Base-by-base conservation (phyloP, 2,888 invertebrate genomes). In the Hedychridium roseum region DNA sequence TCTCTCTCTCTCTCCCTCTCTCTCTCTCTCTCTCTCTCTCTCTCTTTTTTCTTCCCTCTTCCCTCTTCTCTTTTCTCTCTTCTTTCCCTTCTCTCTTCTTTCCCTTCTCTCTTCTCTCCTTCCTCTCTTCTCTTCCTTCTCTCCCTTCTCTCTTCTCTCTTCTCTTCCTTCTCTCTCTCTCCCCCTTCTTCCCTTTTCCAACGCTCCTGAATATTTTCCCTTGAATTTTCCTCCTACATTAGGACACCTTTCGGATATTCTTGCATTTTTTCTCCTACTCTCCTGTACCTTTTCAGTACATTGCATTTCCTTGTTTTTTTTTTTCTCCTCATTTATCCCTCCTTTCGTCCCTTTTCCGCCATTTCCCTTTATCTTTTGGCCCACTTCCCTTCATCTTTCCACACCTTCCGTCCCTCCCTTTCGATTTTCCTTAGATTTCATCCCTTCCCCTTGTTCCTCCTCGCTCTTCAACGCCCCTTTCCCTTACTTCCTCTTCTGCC, bases 381-480 rank as follows among this genome's bases (percentile, higher is more conserved):
- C 14, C 32, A 31, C 40, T 27, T 32, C 30, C 36, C 17, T 43
- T 26, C 43, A 42, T 50, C 47, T 28, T 26, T 43, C 20, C 28
- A 39, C 36, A 26, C 26, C 14, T n/a, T n/a, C n/a, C n/a, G n/a
- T n/a, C n/a, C n/a, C n/a, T 21, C 34, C 3, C n/a, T 6, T 31
- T 14, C 6, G 27, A 11, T 5, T 36, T 14, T 27, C 5, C 34
- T 16, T 35, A 21, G 16, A 23, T 34, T 18, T 40, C 36, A 31
- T 44, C 42, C 42, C 41, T 53, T 50, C 42, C 53, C 49, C 50
- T 43, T 57, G 49, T 53, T 44, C 38, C 31, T 52, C 51, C 45
- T 45, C 46, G 50, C 47, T 49, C 54, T 48, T 50, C 46, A n/a
- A n/a, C n/a, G n/a, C n/a, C 51, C 50, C 54, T 48, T 50, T 50